Evolutionary conservation across 2,888 invertebrate species (phyloP).

Genomic region (Cinara cedri): DNA sequence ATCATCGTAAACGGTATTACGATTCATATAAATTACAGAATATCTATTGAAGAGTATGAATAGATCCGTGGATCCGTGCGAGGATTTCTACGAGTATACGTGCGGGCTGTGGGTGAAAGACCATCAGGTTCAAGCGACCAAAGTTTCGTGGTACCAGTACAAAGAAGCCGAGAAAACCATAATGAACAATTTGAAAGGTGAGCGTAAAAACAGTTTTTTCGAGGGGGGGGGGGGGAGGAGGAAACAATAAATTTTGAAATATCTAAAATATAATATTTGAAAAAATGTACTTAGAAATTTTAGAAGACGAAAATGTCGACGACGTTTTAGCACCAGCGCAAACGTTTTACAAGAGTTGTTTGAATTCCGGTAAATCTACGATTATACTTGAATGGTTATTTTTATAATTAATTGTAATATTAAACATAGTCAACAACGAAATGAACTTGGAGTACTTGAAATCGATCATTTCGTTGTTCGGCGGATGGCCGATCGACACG

Average conservation of each 20-base stretch:
- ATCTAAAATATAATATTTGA: too few species aligned
- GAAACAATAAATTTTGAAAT: too few species aligned
- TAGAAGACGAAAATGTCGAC: constrained; percentile 24
- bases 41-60: constrained; percentile 61
- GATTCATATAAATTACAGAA: constrained; percentile 46
- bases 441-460: constrained; percentile 44
- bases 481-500: constrained; percentile 48
- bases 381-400: too few species aligned
- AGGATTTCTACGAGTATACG: constrained; percentile 64
- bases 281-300: constrained; percentile 14
- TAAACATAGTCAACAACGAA: background rate
- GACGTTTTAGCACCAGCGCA: constrained; percentile 13
- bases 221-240: too few species aligned
- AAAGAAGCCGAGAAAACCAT: constrained; percentile 44
- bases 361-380: constrained; percentile 35
- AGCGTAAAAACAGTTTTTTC: background rate
- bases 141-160: constrained; percentile 59
- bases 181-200: constrained; percentile 43
- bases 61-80: constrained; percentile 62
- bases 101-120: constrained; percentile 63
- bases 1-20: too few species aligned
- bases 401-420: background rate
- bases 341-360: constrained; percentile 46
- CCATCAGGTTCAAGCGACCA: constrained; percentile 62
- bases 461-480: constrained; percentile 23